These are phyloP conservation scores for Henicopernis longicauda DNA, from an alignment of 2,113 vertebrate species.

Conservation along the genomic window DNA sequence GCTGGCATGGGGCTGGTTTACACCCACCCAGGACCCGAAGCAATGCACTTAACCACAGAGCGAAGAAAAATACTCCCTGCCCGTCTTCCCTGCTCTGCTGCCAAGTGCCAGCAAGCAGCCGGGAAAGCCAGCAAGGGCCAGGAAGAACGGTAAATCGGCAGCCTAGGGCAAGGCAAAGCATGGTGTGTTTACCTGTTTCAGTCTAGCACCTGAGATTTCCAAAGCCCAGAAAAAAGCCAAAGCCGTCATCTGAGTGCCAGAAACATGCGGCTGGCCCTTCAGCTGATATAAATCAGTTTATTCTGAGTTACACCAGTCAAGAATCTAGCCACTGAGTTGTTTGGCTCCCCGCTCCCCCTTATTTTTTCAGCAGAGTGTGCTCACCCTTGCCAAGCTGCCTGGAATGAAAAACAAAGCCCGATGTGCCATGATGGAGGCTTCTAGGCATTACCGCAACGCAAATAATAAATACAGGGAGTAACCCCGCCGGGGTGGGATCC, in stretches of 20 bases:
- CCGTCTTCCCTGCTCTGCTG: background rate
- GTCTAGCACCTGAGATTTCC: background rate
- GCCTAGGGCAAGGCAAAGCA: background rate
- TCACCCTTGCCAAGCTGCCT: background rate
- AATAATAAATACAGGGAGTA: background rate
- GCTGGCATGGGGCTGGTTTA: background rate
- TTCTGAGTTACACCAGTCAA: background rate
- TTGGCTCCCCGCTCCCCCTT: background rate
- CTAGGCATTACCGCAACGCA: background rate
- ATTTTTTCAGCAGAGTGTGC: background rate
- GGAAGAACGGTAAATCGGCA: background rate
- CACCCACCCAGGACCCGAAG: background rate
- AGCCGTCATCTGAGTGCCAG: background rate
- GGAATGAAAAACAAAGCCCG: constrained; percentile 20
- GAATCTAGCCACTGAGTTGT: background rate
- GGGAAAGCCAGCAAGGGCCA: background rate
- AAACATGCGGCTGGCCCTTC: background rate
- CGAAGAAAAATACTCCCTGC: background rate
- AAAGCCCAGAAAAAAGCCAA: background rate
- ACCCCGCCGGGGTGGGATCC: background rate
- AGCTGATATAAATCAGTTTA: background rate
- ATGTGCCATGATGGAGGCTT: background rate
- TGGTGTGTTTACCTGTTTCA: background rate
- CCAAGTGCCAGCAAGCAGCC: background rate
- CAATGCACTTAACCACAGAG: background rate